Evolutionary conservation across 2,888 invertebrate genomes (phyloP).

Genomic region (Galerucella nymphaeae): DNA sequence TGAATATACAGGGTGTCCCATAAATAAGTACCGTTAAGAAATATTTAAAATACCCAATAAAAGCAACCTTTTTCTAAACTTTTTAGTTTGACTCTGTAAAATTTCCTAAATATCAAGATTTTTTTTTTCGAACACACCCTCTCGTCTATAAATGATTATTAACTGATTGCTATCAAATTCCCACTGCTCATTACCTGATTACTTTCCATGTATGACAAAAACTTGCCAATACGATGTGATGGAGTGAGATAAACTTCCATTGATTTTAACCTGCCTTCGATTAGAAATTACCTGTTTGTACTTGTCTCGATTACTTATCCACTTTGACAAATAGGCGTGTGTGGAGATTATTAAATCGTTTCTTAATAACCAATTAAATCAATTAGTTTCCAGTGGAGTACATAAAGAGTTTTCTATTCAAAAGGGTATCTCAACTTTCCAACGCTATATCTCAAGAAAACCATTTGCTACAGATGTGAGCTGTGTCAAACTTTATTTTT

Average conservation of each 20-base stretch:
- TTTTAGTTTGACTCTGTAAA: not conserved
- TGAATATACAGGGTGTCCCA: not conserved
- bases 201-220: conserved; percentile 22
- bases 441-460: too few relatives aligned
- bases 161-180: conserved; percentile 32
- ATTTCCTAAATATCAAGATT: not conserved
- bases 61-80: too few relatives aligned
- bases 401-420: not conserved
- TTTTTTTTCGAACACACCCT: not conserved
- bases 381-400: conserved; percentile 21
- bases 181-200: conserved; percentile 32
- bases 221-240: conserved; percentile 27
- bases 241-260: conserved; percentile 32
- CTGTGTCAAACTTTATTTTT: too few relatives aligned
- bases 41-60: too few relatives aligned
- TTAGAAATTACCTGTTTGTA: conserved; percentile 33
- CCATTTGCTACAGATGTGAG: too few relatives aligned
- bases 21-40: too few relatives aligned
- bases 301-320: conserved; percentile 22
- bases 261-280: conserved; percentile 30
- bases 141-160: conserved; percentile 4
- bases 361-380: conserved; percentile 19
- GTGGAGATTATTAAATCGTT: conserved; percentile 32
- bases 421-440: too few relatives aligned
- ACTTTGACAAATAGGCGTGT: conserved; percentile 17